Percentiles rank a stretch among this genome's conserved stretches.
Evolutionary conservation across 2,797 vertebrate species (phyloP).

Genomic region (Chaenodraco wilsoni): DNA sequence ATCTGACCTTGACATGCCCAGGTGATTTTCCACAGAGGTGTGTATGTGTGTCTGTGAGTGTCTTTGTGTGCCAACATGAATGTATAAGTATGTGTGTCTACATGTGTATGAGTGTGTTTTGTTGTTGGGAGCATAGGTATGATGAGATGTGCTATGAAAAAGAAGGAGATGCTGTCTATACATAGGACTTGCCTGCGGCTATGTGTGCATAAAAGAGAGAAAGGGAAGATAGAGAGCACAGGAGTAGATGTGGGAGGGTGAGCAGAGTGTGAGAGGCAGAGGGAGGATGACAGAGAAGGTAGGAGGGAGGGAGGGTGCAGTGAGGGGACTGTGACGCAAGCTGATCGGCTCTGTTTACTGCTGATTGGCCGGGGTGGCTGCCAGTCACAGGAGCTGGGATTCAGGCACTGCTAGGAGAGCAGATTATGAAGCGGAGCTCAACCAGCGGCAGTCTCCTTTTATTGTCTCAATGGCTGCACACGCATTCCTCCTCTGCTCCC

Average conservation of each 20-base stretch:
- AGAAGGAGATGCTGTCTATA: constrained; percentile 65
- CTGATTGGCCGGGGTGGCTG: constrained; percentile 75
- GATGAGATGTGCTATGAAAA: constrained; percentile 54
- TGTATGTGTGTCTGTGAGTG: constrained; percentile 25
- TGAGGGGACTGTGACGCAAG: constrained; percentile 82
- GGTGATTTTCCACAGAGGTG: constrained; percentile 71
- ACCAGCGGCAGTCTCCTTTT: constrained; percentile 82
- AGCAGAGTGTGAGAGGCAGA: constrained; percentile 69
- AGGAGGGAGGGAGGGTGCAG: constrained; percentile 56
- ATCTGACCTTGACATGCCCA: constrained; percentile 80
- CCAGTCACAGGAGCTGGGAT: constrained; percentile 77
- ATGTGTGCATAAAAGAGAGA: constrained; percentile 70
- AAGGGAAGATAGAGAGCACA: constrained; percentile 57
- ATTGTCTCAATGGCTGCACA: constrained; percentile 88
- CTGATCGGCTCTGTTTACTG: constrained; percentile 65
- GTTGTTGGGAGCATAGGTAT: constrained; percentile 59
- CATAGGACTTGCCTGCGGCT: constrained; percentile 79
- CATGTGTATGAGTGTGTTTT: constrained; percentile 23
- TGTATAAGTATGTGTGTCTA: constrained; percentile 8
- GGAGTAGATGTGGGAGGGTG: constrained; percentile 71
- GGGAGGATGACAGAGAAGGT: constrained; percentile 71
- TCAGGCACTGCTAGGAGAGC: constrained; percentile 83
- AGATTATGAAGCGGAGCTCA: constrained; percentile 87
- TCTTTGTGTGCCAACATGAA: neutral
- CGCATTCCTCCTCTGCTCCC: constrained; percentile 82